Evolutionary conservation across 2,797 vertebrate genomes (phyloP).

Genomic region (Xyrichtys novacula): DNA sequence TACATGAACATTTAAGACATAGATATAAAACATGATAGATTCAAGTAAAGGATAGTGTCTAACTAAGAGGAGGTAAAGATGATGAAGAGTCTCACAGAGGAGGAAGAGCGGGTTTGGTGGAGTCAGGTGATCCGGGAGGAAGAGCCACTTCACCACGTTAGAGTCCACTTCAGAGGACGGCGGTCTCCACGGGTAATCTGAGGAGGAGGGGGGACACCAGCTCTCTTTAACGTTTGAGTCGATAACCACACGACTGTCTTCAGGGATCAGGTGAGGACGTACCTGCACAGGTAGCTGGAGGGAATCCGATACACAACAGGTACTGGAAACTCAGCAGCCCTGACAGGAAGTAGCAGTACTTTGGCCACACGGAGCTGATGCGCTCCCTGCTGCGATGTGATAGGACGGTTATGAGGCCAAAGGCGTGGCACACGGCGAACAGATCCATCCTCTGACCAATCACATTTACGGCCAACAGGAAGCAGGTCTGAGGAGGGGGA

Average conservation of each 20-base stretch:
- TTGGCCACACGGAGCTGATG: conserved; percentile 91
- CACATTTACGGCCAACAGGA: conserved; percentile 93
- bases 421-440: conserved; percentile 92
- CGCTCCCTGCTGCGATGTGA: conserved; percentile 91
- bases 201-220: too few relatives aligned
- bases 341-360: conserved; percentile 94
- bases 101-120: conserved; percentile 93
- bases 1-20: too few relatives aligned
- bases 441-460: conserved; percentile 97
- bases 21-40: too few relatives aligned
- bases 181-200: conserved; percentile 95
- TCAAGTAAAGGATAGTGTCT: too few relatives aligned
- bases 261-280: background rate
- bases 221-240: too few relatives aligned
- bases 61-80: background rate
- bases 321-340: conserved; percentile 93
- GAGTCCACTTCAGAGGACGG: conserved; percentile 89
- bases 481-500: conserved; percentile 87
- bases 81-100: conserved; percentile 87
- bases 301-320: conserved; percentile 93
- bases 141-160: conserved; percentile 96
- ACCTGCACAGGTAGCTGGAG: conserved; percentile 89
- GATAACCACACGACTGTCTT: too few relatives aligned
- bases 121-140: conserved; percentile 93
- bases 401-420: conserved; percentile 89